Evolutionary conservation across 2,888 invertebrate species (phyloP), one percentile per base, ranked within the genome.

Genomic region (Ichneumon xanthorius): DNA sequence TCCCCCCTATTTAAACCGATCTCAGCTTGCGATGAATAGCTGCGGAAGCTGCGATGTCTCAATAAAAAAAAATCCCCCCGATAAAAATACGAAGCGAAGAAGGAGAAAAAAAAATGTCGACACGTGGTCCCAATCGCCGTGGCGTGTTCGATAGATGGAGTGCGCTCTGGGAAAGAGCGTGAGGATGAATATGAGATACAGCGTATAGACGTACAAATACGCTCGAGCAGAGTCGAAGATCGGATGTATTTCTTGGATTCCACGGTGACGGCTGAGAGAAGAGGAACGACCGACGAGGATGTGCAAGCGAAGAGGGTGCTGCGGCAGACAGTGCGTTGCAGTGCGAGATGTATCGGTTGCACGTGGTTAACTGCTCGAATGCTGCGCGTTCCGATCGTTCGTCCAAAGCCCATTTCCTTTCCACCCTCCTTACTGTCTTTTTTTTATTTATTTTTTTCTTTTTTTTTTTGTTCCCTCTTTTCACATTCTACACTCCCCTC

Each of bases 271-370:
- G 53, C 6, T 67, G 80, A 80, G 48, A 80, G 37, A 67, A 40
- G 55, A 73, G 50, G 68, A 63, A 53, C 22, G 58, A 61, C 63
- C 68, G 50, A 73, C n/a, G 84, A 75, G 58, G 71, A 78, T 80
- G 53, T 50, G 73, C 58, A 77, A 65, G 86, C 73, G 72, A 85
- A 73, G 84, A 86, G 85, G 80, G 71, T 85, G 84, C 75, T 4
- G 58, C 58, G 58, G 78, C 79, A 77, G 75, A 77, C 61, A 82
- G 72, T 82, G 84, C 65, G 50, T 55, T 89, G 90, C 91, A 91
- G 92, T 90, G 26, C 90, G 91, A 93, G 92, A 92, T 90, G 90
- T 91, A 93, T 92, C 91, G 93, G 90, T 91, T 92, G 91, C 92
- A 92, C 91, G 90, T 92, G 92, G 90, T 84, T 88, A 78, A 84